These are phyloP conservation scores for Mayetiola destructor DNA, from an alignment of 2,888 invertebrate species.

Conservation along the genomic window DNA sequence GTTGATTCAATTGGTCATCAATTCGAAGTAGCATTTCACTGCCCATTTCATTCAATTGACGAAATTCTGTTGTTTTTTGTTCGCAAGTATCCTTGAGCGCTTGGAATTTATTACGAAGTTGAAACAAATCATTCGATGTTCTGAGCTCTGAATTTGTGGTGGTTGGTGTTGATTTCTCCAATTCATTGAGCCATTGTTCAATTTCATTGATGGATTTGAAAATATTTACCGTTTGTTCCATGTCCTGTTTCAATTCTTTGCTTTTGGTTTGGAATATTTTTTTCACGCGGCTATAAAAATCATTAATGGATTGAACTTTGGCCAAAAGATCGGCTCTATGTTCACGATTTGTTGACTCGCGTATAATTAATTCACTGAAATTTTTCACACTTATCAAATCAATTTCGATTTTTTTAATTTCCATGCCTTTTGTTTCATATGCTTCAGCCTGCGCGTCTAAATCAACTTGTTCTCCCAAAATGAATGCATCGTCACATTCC, in stretches of 20 bases:
- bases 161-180: constrained; percentile 47
- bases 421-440: constrained; percentile 25
- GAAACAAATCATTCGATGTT: constrained; percentile 55
- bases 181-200: constrained; percentile 46
- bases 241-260: constrained; percentile 26
- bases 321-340: constrained; percentile 26
- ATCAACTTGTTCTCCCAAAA: constrained; percentile 23
- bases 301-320: constrained; percentile 28
- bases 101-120: constrained; percentile 55
- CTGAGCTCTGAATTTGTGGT: constrained; percentile 42
- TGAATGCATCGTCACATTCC: constrained; percentile 20
- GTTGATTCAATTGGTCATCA: constrained; percentile 31
- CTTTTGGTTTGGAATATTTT: constrained; percentile 26
- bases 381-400: constrained; percentile 35
- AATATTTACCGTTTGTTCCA: constrained; percentile 27
- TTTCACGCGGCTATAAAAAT: constrained; percentile 28
- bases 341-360: constrained; percentile 26
- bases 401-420: constrained; percentile 33
- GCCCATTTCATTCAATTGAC: constrained; percentile 53
- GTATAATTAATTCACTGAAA: constrained; percentile 33
- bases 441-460: constrained; percentile 17
- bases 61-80: constrained; percentile 48
- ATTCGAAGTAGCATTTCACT: constrained; percentile 48
- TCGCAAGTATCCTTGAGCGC: constrained; percentile 58
- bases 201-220: constrained; percentile 28